Evolutionary conservation across 1,140 invertebrate species (phyloP).

Genomic region (Charaxes varanes): DNA sequence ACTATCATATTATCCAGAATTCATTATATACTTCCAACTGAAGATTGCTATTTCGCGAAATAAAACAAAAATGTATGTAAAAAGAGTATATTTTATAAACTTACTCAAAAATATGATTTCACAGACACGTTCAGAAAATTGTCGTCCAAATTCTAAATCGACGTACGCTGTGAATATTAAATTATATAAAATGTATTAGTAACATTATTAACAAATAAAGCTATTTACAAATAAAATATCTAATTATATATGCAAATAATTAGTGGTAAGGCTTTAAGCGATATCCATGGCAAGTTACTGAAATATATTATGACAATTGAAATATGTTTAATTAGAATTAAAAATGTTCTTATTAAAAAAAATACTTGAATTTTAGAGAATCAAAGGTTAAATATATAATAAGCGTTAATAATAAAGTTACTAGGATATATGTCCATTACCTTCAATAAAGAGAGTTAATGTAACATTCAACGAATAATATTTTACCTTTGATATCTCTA

Average conservation of each 20-base stretch:
- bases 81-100: conserved; percentile 27
- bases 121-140: conserved; percentile 8
- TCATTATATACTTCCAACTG: too few relatives aligned
- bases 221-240: conserved; percentile 26
- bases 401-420: too few relatives aligned
- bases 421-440: too few relatives aligned
- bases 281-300: conserved; percentile 28
- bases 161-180: neutral
- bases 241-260: conserved; percentile 22
- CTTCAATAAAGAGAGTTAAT: too few relatives aligned
- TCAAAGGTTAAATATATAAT: too few relatives aligned
- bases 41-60: too few relatives aligned
- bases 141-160: too few relatives aligned
- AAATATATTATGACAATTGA: conserved; percentile 3
- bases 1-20: too few relatives aligned
- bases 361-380: neutral
- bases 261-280: conserved; percentile 34
- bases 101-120: conserved; percentile 23
- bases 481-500: too few relatives aligned
- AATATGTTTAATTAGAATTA: neutral
- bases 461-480: too few relatives aligned
- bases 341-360: neutral
- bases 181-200: conserved; percentile 3
- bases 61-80: conserved; percentile 8
- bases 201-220: conserved; percentile 14